phyloP scores from a whole-genome alignment of 2,797 vertebrate species.

The Intellagama lesueurii region DNA sequence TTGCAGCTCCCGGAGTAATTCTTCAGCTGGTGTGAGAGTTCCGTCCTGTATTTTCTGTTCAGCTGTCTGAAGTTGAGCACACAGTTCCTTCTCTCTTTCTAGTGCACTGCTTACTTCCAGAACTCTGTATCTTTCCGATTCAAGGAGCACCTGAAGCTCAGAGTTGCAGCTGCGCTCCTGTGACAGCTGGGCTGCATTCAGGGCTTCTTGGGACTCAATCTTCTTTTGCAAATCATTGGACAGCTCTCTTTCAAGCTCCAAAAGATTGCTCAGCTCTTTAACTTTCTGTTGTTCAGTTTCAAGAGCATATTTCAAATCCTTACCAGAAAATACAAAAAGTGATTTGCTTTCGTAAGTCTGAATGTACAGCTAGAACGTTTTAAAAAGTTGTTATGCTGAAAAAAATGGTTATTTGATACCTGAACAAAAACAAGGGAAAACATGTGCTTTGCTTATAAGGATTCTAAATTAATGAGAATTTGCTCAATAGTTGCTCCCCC shows the following conservation, averaged over 20 bases:
- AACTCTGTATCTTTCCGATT: constrained; percentile 84
- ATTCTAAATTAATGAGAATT: neutral
- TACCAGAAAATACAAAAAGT: constrained; percentile 57
- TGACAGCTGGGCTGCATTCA: constrained; percentile 80
- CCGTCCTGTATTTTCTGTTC: constrained; percentile 67
- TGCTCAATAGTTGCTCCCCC: neutral
- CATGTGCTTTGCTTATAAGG: neutral
- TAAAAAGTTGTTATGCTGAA: neutral
- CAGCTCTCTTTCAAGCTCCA: constrained; percentile 86
- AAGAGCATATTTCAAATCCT: constrained; percentile 90
- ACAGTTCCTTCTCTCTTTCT: constrained; percentile 84
- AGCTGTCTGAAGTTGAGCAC: constrained; percentile 74
- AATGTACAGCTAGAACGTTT: neutral
- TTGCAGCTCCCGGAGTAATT: constrained; percentile 86
- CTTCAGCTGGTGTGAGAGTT: constrained; percentile 72
- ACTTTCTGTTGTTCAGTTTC: constrained; percentile 84
- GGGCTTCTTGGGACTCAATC: constrained; percentile 75
- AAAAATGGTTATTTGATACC: neutral
- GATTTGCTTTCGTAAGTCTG: constrained; percentile 11
- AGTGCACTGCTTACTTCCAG: constrained; percentile 86
- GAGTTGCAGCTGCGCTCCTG: constrained; percentile 81
- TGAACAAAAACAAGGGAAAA: neutral
- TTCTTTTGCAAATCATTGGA: constrained; percentile 81
- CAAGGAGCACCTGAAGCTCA: constrained; percentile 89
- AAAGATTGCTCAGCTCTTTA: constrained; percentile 79